Conservation (phyloP, 2,797 vertebrate genomes). For the Amblyraja radiata region DNA sequence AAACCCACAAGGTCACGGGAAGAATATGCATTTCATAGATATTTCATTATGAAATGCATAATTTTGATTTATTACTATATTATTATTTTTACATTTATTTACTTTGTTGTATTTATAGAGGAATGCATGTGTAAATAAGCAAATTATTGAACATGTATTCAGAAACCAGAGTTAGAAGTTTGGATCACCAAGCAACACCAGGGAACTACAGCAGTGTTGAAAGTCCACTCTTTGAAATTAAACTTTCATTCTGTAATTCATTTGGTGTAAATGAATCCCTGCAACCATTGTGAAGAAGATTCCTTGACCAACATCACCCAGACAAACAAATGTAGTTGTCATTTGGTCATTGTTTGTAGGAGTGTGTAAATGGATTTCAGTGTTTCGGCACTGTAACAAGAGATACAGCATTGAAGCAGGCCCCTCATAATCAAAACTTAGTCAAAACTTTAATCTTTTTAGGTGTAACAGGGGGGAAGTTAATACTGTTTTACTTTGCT, state of each 20-base stretch:
- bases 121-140: background rate
- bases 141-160: background rate
- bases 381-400: background rate
- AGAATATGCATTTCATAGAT: too few relatives aligned
- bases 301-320: background rate
- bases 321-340: background rate
- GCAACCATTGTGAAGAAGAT: background rate
- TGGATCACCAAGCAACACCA: background rate
- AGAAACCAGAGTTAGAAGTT: background rate
- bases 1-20: too few relatives aligned
- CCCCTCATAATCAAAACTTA: slow-evolving; percentile 41
- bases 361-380: background rate
- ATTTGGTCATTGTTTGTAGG: background rate
- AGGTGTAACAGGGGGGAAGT: background rate
- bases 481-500: background rate
- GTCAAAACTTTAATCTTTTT: background rate
- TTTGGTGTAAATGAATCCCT: background rate
- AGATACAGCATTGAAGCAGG: too few relatives aligned
- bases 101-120: background rate
- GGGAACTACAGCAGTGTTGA: too few relatives aligned
- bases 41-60: background rate
- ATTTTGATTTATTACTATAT: background rate
- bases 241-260: background rate
- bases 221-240: background rate
- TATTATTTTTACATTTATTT: background rate